phyloP scores from a whole-genome alignment of 64 coral and sea anemone species.

The Hydrozoanthus tunicans region DNA sequence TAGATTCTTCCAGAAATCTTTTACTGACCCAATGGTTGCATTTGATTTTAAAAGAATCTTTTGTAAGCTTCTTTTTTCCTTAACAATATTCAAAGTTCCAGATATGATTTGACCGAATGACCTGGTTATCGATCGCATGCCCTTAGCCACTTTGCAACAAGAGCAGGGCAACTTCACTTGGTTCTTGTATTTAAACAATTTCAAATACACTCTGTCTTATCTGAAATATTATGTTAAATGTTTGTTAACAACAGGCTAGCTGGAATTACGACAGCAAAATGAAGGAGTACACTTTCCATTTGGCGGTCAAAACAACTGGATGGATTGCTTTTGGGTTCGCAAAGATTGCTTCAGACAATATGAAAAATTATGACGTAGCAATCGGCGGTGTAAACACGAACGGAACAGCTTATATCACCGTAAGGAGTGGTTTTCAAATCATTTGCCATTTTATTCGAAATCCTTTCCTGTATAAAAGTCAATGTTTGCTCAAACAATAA shows the following conservation, averaged over 20 bases:
- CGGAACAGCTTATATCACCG: slow-evolving; percentile 5
- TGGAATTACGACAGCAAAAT: slow-evolving; percentile 23
- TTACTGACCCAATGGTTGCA: too few relatives aligned
- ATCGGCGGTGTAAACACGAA: slow-evolving; percentile 12
- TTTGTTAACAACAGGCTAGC: background rate
- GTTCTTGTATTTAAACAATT: background rate
- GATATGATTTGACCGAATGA: too few relatives aligned
- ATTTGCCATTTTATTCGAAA: background rate
- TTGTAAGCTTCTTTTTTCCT: too few relatives aligned
- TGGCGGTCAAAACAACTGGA: slow-evolving; percentile 28
- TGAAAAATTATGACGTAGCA: slow-evolving; percentile 36
- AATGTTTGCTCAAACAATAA: background rate
- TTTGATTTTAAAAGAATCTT: too few relatives aligned
- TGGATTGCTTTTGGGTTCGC: slow-evolving; percentile 32
- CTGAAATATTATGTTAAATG: background rate
- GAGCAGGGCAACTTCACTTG: too few relatives aligned
- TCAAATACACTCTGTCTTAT: background rate
- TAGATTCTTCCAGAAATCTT: too few relatives aligned
- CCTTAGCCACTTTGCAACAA: too few relatives aligned
- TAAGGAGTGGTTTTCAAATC: background rate
- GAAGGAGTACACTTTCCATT: background rate
- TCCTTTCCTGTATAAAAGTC: too few relatives aligned
- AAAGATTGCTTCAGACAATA: background rate
- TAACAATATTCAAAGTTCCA: too few relatives aligned
- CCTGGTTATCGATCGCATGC: too few relatives aligned